Evolutionary conservation across 2,797 vertebrate genomes (phyloP).

Genomic region (Pseudochirops cupreus): DNA sequence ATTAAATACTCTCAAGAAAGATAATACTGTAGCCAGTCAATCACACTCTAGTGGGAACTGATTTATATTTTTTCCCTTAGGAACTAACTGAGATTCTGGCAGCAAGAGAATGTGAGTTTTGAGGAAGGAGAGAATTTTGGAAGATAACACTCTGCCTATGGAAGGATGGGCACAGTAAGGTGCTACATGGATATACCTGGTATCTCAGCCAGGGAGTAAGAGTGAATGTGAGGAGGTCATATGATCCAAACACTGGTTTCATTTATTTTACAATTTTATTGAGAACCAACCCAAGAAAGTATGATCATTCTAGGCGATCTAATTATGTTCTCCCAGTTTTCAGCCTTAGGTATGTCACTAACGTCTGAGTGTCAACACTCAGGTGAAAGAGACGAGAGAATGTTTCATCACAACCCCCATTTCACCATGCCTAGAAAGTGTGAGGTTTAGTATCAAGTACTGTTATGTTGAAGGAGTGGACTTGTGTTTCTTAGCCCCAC

Average conservation of each 20-base stretch:
- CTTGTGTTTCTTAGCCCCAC: neutral
- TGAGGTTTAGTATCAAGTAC: neutral
- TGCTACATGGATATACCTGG: no score
- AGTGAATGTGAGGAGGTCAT: neutral
- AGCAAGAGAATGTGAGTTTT: neutral
- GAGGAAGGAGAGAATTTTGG: neutral
- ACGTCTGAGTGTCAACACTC: neutral
- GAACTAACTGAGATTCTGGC: neutral
- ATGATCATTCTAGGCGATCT: neutral
- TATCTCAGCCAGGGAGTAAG: neutral
- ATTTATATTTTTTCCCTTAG: neutral
- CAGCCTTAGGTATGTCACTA: slow-evolving; percentile 10
- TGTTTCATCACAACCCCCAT: neutral
- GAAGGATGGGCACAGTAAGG: neutral
- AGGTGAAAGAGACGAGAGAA: slow-evolving; percentile 4
- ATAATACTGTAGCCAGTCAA: neutral
- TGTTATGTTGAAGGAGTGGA: neutral
- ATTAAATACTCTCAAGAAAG: neutral
- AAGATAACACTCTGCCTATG: neutral
- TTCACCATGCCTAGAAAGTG: neutral
- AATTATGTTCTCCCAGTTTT: slow-evolving; percentile 36
- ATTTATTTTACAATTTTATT: neutral
- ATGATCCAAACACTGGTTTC: neutral
- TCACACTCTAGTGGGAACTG: neutral
- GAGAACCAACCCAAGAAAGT: neutral